A percentile compares a stretch with the other conserved stretches of the same genome.
These are phyloP conservation scores for Dendronephthya gigantea DNA, from an alignment of 64 coral and sea anemone genomes.

Conservation along the genomic window DNA sequence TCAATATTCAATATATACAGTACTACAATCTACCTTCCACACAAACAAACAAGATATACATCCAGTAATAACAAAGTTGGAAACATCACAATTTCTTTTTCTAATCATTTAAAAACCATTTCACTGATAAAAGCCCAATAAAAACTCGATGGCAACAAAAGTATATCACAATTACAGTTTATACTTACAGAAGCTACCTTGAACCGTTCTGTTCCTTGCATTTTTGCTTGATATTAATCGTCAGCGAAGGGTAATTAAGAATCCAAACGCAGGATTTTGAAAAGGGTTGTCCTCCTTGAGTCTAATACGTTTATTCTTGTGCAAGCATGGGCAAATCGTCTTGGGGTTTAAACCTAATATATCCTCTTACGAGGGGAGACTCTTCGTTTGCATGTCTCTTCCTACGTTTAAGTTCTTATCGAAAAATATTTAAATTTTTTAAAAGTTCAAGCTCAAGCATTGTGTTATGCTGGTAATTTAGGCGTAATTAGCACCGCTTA, in stretches of 20 bases:
- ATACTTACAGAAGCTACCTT: background rate
- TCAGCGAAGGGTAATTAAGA: background rate
- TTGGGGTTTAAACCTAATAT: too few species aligned
- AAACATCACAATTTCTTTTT: too few species aligned
- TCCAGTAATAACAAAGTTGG: too few species aligned
- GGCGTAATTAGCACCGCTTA: background rate
- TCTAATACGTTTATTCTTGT: background rate
- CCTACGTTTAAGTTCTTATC: background rate
- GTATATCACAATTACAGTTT: background rate
- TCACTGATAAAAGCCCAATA: too few species aligned
- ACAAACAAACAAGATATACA: too few species aligned
- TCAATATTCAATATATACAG: too few species aligned
- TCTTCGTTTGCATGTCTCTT: background rate
- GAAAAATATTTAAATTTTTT: background rate
- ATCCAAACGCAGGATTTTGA: background rate
- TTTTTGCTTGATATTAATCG: background rate
- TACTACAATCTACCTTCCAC: too few species aligned
- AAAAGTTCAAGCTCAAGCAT: background rate
- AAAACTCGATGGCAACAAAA: background rate
- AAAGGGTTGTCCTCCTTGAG: background rate
- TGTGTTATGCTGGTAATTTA: background rate
- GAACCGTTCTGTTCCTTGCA: background rate
- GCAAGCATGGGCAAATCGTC: too few species aligned
- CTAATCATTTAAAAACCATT: too few species aligned
- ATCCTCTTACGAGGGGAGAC: too few species aligned